These are phyloP conservation scores for Buceros bicornis DNA, from an alignment of 2,797 vertebrate genomes.

Conservation along the genomic window DNA sequence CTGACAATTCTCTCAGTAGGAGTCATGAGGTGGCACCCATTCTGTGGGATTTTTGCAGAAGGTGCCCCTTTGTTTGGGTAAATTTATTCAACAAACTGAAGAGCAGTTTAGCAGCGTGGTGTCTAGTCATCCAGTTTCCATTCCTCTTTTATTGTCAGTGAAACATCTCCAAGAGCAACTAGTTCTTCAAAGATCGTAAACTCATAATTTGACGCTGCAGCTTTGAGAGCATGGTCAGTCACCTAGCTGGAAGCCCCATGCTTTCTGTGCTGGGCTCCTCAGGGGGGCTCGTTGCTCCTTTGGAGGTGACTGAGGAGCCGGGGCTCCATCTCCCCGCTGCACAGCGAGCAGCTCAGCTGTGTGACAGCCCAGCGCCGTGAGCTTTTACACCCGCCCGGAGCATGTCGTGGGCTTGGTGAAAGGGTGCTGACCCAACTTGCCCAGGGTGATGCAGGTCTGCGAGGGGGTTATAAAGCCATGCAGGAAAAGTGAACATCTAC, in stretches of 20 bases:
- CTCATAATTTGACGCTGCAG: neutral
- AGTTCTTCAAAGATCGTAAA: neutral
- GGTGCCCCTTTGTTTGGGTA: neutral
- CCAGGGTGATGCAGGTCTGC: neutral
- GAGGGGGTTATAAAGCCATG: neutral
- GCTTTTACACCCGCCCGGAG: accelerated
- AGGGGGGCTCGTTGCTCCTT: neutral
- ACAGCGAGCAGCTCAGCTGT: neutral
- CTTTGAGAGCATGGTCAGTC: neutral
- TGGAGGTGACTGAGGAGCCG: too few relatives aligned
- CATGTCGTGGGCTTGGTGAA: accelerated
- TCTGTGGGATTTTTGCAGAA: neutral
- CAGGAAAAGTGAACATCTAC: neutral
- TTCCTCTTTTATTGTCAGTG: neutral
- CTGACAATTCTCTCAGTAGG: neutral
- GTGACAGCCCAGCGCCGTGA: neutral
- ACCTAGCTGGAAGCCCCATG: neutral
- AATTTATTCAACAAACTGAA: neutral
- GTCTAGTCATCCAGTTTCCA: neutral
- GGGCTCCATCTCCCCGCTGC: neutral
- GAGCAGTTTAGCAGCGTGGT: neutral
- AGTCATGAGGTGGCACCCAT: neutral
- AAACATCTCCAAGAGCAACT: neutral
- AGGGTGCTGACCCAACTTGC: accelerated
- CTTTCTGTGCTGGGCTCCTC: neutral